Base-by-base conservation (phyloP, 2,888 invertebrate genomes). In the Odontomyia ornata region DNA sequence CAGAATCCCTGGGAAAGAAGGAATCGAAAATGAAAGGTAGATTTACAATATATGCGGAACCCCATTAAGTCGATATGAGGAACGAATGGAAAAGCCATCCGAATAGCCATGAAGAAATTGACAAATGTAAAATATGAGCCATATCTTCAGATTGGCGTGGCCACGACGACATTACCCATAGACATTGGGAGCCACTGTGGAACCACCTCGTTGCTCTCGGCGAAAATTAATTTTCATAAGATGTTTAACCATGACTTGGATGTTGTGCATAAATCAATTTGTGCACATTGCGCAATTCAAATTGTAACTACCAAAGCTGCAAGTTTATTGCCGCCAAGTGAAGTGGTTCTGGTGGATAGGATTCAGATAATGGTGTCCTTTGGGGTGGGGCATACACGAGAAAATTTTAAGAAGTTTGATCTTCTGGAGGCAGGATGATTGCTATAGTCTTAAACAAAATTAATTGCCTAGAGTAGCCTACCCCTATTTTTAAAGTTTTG, bases 211-310 rank as follows among this genome's bases (percentile, higher is more conserved):
- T 76, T 78, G 76, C 71, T 23, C 64, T 72, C 67, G 28, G 77
- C 62, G 46, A 56, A 76, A 78, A 78, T 78, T 76, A 78, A 78
- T 76, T 71, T 78, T 76, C 76, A 71, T 76, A 76, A 78, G 76
- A 78, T 52, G 77, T 76, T 78, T 78, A 78, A 64, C 71, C 71
- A 78, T 71, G 76, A 78, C 76, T 76, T 47, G 72, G n/a, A 9
- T 76, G 76, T 28, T 28, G 71, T n/a, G 69, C 76, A 76, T 78
- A 78, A 78, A 78, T 78, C 77, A 78, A 78, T 76, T 28, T 47
- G 23, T 27, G 60, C 71, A 76, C 76, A 57, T 71, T 47, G 62
- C 43, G 25, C 71, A 76, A 69, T 60, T 47, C 71, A 71, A 62
- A 69, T 71, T 71, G 56, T 67, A 47, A 56, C 69, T 67, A 69